phyloP scores from a whole-genome alignment of 30 jellyfish, hydroid and myxozoan species.

The Hydractinia symbiolongicarpus region DNA sequence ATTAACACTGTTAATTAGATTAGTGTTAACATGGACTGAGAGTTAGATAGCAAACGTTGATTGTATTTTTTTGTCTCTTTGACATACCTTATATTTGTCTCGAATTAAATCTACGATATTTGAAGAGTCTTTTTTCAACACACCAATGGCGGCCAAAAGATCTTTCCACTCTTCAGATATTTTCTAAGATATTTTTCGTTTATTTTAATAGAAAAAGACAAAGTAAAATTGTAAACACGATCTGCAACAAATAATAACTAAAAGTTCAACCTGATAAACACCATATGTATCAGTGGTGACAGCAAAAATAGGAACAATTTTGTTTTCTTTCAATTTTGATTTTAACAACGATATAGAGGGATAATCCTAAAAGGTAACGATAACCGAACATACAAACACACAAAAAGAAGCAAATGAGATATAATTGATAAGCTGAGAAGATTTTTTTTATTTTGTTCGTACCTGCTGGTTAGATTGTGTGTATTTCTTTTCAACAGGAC shows the following conservation, averaged over 20 bases:
- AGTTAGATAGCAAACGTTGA: no score
- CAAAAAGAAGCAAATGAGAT: not conserved
- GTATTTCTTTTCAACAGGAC: not conserved
- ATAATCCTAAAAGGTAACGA: conserved; percentile 48
- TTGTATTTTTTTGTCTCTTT: not conserved
- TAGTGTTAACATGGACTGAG: no score
- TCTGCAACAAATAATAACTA: not conserved
- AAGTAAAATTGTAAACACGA: not conserved
- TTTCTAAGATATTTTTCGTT: conserved; percentile 25
- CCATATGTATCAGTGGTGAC: conserved; percentile 46
- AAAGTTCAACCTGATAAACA: conserved; percentile 47
- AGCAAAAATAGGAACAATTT: conserved; percentile 86
- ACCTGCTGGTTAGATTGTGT: not conserved
- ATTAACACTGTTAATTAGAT: no score
- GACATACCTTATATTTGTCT: conserved; percentile 61
- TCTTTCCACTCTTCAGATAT: conserved; percentile 84
- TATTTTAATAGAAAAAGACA: not conserved
- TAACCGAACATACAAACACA: no score
- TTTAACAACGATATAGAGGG: conserved; percentile 74
- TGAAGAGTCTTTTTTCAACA: conserved; percentile 55
- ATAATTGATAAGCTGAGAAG: no score
- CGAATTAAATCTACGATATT: conserved; percentile 67
- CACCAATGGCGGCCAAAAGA: conserved; percentile 76
- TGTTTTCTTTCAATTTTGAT: conserved; percentile 55
- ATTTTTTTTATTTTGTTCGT: not conserved